phyloP scores from a whole-genome alignment of 2,797 vertebrate genomes.

The Momotus momota region DNA sequence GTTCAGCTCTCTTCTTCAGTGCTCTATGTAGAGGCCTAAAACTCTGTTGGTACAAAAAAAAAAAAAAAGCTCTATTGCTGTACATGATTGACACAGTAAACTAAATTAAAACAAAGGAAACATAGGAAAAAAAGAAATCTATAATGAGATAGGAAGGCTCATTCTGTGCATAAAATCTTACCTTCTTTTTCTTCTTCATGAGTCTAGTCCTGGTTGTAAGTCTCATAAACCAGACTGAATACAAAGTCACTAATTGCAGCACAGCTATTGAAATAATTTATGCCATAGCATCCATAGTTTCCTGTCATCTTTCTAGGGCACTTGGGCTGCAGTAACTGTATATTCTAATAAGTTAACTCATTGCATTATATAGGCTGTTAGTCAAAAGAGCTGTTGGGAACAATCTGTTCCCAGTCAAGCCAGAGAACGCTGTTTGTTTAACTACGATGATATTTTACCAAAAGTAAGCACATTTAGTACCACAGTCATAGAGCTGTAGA shows the following conservation, averaged over 20 bases:
- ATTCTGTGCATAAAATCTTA: background rate
- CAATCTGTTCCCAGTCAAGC: conserved; percentile 41
- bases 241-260: conserved; percentile 15
- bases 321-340: background rate
- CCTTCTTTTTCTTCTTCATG: background rate
- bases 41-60: background rate
- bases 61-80: background rate
- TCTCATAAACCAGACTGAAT: background rate
- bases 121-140: background rate
- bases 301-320: conserved; percentile 33
- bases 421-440: conserved; percentile 31
- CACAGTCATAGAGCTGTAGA: background rate
- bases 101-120: background rate
- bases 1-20: background rate
- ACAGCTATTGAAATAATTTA: conserved; percentile 8
- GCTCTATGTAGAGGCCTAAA: background rate
- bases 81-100: background rate
- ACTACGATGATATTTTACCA: conserved; percentile 37
- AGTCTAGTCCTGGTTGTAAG: conserved; percentile 4
- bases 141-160: background rate
- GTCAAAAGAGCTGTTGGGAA: background rate
- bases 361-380: conserved; percentile 41
- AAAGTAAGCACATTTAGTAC: conserved; percentile 50
- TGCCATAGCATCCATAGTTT: conserved; percentile 4
- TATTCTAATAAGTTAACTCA: conserved; percentile 25